Evolutionary conservation across 2,888 invertebrate genomes (phyloP), one percentile per base, ranked within the genome.

Genomic region (Myopa testacea): DNA sequence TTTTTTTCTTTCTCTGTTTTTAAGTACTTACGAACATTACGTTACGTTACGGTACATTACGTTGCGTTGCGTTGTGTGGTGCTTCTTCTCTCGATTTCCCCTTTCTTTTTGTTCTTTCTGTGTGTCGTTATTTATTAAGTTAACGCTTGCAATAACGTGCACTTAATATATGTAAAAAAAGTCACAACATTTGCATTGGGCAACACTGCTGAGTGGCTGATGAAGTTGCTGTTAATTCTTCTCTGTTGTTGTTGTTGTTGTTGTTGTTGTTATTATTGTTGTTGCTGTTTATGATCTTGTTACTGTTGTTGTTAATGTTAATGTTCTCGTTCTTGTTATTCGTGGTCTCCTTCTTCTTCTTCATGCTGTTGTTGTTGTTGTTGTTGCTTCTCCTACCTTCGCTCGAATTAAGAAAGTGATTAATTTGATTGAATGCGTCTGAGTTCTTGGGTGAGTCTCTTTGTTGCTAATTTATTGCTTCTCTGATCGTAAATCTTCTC

Each of bases 371-470:
- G 68, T n/a, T 60, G 38, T 69, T 55, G 45, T 52, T 67, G 62
- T 40, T 67, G 62, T 63, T 78, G 71, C 63, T 40, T 37, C 50
- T 38, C 26, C 75, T 60, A 70, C 52, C 65, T 38, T 52, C 63
- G 34, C 26, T 55, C 26, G 68, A 75, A 75, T 75, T 75, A 75
- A 37, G 34, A 40, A 45, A 52, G 80, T 80, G 81, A 81, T 81
- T 81, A 80, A 81, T 80, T 80, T 81, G 78, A 80, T 81, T 80
- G 79, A 81, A 80, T 78, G 79, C 78, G 81, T 81, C 81, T 80
- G 80, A 79, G 77, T 70, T 80, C 58, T 68, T 72, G 79, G 79
- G 62, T 40, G 62, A 60, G 73, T 62, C 60, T 73, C 52, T n/a
- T 70, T 55, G 55, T 16, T 45, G 74, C 52, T 45, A 74, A 74